phyloP scores from a whole-genome alignment of 2,797 vertebrate genomes.

The Chrosomus eos region DNA sequence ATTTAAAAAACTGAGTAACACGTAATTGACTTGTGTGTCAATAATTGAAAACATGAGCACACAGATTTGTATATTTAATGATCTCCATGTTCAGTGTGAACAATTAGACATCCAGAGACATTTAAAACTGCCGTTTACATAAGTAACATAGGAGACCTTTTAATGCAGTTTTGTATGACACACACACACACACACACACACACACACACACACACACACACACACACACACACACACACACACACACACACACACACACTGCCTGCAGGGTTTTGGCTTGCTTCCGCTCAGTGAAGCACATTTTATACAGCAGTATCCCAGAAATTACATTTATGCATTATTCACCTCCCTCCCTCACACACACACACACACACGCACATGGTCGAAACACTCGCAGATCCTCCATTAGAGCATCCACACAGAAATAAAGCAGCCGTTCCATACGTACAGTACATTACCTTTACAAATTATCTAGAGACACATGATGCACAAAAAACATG shows the following conservation, averaged over 20 bases:
- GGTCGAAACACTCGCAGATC: constrained; percentile 30
- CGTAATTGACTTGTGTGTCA: neutral
- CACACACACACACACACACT: constrained; percentile 28
- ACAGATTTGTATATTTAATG: neutral
- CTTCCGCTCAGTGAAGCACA: constrained; percentile 48
- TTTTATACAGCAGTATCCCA: constrained; percentile 42
- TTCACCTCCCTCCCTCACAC: constrained; percentile 47
- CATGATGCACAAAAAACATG: neutral
- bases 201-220: neutral
- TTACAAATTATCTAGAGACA: constrained; percentile 53
- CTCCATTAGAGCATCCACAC: constrained; percentile 23
- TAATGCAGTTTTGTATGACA: neutral
- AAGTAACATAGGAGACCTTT: constrained; percentile 17
- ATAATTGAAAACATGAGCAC: neutral
- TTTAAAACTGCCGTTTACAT: neutral
- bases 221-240: constrained; percentile 24
- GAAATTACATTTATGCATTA: constrained; percentile 57
- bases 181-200: constrained; percentile 16
- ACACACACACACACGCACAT: constrained; percentile 20
- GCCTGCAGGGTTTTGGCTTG: constrained; percentile 28
- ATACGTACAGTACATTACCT: constrained; percentile 54
- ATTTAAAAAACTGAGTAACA: neutral
- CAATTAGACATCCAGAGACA: neutral
- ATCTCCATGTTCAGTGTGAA: neutral
- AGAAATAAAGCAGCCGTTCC: constrained; percentile 22